phyloP scores from a whole-genome alignment of 1,140 invertebrate genomes.

The Contarinia nasturtii region DNA sequence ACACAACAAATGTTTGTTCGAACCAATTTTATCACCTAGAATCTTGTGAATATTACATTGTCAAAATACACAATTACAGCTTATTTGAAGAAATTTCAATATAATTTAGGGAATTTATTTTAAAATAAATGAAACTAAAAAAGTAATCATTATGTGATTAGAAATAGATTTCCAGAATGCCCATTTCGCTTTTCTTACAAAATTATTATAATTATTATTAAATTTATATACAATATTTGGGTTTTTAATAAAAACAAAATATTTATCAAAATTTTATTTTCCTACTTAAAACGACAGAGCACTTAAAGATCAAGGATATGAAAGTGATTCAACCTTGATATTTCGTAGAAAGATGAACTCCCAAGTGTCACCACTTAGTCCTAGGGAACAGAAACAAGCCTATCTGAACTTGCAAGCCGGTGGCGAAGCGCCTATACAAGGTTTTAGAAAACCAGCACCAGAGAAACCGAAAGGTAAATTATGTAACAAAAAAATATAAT shows the following conservation, averaged over 20 bases:
- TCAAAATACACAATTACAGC: too few species aligned
- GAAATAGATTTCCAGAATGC: too few species aligned
- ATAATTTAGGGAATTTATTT: too few species aligned
- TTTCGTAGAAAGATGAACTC: conserved; percentile 52
- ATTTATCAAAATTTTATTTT: too few species aligned
- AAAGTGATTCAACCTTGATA: conserved; percentile 73
- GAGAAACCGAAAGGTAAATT: conserved; percentile 62
- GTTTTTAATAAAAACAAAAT: too few species aligned
- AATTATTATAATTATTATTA: not conserved
- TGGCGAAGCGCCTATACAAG: conserved; percentile 76
- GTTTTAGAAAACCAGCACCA: conserved; percentile 70
- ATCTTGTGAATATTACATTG: too few species aligned
- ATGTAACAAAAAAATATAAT: not conserved
- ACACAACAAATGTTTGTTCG: too few species aligned
- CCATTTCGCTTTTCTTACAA: too few species aligned
- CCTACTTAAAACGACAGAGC: conserved; percentile 37
- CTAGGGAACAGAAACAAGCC: conserved; percentile 54
- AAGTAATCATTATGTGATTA: too few species aligned
- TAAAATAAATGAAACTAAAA: too few species aligned
- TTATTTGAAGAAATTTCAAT: too few species aligned
- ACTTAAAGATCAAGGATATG: conserved; percentile 73
- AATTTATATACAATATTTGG: not conserved
- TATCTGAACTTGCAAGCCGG: conserved; percentile 77
- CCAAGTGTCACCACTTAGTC: conserved; percentile 43
- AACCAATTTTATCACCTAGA: too few species aligned